These are phyloP conservation scores for Tokudaia muenninki DNA, from an alignment of 2,797 vertebrate species.

Conservation along the genomic window DNA sequence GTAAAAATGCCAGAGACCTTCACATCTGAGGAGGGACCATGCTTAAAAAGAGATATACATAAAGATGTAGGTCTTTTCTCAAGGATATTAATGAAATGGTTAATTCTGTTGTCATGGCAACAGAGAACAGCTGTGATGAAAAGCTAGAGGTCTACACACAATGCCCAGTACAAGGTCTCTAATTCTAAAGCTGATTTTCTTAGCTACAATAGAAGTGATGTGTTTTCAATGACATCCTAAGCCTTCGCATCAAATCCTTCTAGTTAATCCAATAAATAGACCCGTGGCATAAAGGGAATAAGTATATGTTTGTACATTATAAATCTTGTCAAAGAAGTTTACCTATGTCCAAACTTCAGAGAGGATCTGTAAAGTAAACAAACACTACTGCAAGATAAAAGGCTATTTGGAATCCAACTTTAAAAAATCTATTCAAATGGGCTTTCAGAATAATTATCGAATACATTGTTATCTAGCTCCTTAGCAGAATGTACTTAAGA, in stretches of 20 bases:
- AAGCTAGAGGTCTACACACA: slow-evolving; percentile 91
- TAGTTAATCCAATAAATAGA: slow-evolving; percentile 88
- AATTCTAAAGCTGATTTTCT: slow-evolving; percentile 92
- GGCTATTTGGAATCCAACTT: slow-evolving; percentile 17
- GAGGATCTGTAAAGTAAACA: slow-evolving; percentile 78
- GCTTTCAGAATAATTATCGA: slow-evolving; percentile 66
- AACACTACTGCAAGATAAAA: slow-evolving; percentile 61
- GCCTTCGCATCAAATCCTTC: slow-evolving; percentile 88
- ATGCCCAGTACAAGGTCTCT: slow-evolving; percentile 91
- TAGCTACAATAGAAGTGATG: slow-evolving; percentile 88
- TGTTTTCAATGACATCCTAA: slow-evolving; percentile 89
- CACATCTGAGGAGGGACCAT: slow-evolving; percentile 81
- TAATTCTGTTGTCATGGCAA: slow-evolving; percentile 95
- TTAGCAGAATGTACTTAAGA: slow-evolving; percentile 47
- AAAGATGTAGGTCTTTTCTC: slow-evolving; percentile 83
- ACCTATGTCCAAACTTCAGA: slow-evolving; percentile 67
- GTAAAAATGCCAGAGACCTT: slow-evolving; percentile 79
- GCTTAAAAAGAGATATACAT: slow-evolving; percentile 81
- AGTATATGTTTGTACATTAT: slow-evolving; percentile 82
- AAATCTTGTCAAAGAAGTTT: slow-evolving; percentile 85
- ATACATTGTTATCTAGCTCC: slow-evolving; percentile 37
- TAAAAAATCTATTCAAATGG: slow-evolving; percentile 48
- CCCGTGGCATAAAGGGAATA: slow-evolving; percentile 81
- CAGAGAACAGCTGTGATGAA: slow-evolving; percentile 90
- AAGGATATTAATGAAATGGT: slow-evolving; percentile 90